Conservation (phyloP, 92 coral and sea anemone genomes). For the Epizoanthus scotinus region DNA sequence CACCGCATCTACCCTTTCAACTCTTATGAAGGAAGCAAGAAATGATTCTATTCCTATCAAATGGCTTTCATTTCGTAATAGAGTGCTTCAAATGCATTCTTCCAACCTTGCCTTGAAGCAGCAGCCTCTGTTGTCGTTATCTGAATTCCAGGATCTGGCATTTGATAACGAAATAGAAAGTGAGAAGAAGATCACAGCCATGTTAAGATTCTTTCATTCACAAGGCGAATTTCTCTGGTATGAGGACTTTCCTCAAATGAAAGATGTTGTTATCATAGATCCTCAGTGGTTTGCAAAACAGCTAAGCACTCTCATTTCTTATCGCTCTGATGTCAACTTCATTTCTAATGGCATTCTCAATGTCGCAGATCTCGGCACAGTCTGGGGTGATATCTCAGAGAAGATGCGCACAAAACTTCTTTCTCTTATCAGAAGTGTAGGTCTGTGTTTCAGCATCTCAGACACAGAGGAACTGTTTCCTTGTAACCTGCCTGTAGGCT, state of each 20-base stretch:
- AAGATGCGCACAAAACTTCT: conserved; percentile 7
- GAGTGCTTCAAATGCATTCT: too few species aligned
- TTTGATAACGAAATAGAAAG: neutral
- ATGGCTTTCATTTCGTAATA: conserved; percentile 31
- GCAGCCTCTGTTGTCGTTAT: conserved; percentile 27
- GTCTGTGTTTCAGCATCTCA: conserved; percentile 41
- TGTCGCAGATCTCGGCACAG: neutral
- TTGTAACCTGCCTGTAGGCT: conserved; percentile 49
- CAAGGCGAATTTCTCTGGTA: conserved; percentile 52
- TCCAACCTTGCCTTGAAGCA: neutral
- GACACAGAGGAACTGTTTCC: conserved; percentile 43
- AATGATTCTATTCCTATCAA: conserved; percentile 11
- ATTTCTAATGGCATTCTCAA: conserved; percentile 31
- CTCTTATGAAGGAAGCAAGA: neutral
- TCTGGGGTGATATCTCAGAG: conserved; percentile 17
- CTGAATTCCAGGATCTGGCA: neutral
- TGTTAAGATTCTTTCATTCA: conserved; percentile 36
- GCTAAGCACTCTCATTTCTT: conserved; percentile 34
- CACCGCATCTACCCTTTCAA: neutral
- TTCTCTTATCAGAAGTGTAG: conserved; percentile 22
- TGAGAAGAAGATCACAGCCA: neutral
- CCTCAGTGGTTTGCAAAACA: conserved; percentile 50
- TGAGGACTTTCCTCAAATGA: conserved; percentile 38
- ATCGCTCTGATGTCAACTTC: conserved; percentile 5
- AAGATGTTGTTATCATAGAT: conserved; percentile 35